phyloP scores from a whole-genome alignment of 1,140 invertebrate species.

The Spodoptera litura region DNA sequence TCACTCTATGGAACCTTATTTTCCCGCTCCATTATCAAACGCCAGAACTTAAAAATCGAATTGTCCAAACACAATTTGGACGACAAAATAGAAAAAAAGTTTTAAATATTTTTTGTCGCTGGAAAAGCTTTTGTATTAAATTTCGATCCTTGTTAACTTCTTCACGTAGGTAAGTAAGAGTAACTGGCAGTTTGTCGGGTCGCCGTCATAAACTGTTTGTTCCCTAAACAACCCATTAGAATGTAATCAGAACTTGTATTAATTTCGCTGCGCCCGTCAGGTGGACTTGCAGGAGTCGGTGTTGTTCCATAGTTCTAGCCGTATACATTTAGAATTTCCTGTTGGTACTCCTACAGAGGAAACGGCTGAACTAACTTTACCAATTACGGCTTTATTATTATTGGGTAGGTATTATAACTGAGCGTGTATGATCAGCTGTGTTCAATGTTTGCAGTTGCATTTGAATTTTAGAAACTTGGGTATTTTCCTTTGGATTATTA shows the following conservation, averaged over 20 bases:
- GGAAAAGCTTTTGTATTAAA: neutral
- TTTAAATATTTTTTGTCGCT: neutral
- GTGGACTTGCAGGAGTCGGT: neutral
- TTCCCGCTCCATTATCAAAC: no score
- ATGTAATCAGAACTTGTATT: constrained; percentile 37
- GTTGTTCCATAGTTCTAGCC: neutral
- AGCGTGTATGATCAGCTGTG: constrained; percentile 25
- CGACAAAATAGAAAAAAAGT: neutral
- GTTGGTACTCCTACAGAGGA: neutral
- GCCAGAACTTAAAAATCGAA: neutral
- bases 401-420: constrained; percentile 2
- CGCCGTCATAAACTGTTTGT: constrained; percentile 3
- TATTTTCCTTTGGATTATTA: neutral
- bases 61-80: constrained; percentile 7
- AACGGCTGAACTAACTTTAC: constrained; percentile 31
- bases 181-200: constrained; percentile 8
- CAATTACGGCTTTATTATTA: constrained; percentile 34
- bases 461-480: neutral
- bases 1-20: no score
- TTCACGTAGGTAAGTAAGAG: neutral
- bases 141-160: neutral
- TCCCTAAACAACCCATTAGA: constrained; percentile 27
- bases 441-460: constrained; percentile 24
- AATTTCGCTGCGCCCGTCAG: constrained; percentile 23
- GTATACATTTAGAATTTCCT: constrained; percentile 13